Percentiles rank a stretch among this genome's conserved stretches.
phyloP scores from a whole-genome alignment of 2,113 vertebrate genomes.

The Orientallactaga bullata region DNA sequence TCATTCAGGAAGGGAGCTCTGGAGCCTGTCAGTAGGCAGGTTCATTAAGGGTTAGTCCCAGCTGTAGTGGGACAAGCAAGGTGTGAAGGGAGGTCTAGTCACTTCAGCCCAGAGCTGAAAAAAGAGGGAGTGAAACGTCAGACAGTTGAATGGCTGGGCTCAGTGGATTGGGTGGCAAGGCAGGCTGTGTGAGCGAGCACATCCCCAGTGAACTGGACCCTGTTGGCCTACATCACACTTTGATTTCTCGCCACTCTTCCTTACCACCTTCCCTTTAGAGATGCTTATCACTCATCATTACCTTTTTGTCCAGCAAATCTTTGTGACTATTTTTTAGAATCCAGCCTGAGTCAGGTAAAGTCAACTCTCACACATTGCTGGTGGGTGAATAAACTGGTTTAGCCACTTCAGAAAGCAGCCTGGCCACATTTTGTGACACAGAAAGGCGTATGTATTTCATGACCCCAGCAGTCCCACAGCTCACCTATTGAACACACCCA shows the following conservation, averaged over 20 bases:
- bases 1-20: neutral
- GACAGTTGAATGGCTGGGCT: too few species aligned
- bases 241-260: too few species aligned
- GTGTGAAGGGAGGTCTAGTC: neutral
- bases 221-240: neutral
- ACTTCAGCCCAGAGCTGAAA: neutral
- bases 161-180: too few species aligned
- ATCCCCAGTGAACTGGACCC: too few species aligned
- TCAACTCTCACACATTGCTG: neutral
- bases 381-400: neutral
- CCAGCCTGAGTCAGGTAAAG: neutral
- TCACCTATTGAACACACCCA: neutral
- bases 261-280: neutral
- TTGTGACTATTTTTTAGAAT: neutral
- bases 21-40: neutral
- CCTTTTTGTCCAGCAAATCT: too few species aligned
- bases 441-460: too few species aligned
- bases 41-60: rapidly evolving
- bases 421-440: neutral
- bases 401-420: neutral
- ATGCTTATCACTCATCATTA: neutral
- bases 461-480: neutral
- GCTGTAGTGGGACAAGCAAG: neutral
- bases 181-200: too few species aligned
- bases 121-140: too few species aligned